A percentile compares a stretch with the other conserved stretches of the same genome.
Evolutionary conservation across 2,888 invertebrate species (phyloP).

Genomic region (Molanna angustata): DNA sequence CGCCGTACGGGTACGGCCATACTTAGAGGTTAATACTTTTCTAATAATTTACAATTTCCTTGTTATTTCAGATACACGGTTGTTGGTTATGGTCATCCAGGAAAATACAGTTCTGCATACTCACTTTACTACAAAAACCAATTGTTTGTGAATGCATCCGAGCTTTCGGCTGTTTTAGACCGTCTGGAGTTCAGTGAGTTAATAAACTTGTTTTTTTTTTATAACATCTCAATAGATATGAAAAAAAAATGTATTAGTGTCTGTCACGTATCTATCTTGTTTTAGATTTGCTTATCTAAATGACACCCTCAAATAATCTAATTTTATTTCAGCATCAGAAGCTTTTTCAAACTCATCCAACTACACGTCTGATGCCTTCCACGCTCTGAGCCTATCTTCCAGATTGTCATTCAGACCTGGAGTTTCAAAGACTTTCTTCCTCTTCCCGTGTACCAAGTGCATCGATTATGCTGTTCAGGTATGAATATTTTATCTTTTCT

Average conservation of each 20-base stretch:
- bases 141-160: slow-evolving; percentile 63
- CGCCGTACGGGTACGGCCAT: too few species aligned
- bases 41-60: too few species aligned
- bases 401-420: slow-evolving; percentile 76
- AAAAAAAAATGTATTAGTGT: not conserved
- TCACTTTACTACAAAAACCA: slow-evolving; percentile 70
- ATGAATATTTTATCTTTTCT: not conserved
- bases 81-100: slow-evolving; percentile 78
- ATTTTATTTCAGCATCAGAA: slow-evolving; percentile 8
- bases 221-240: too few species aligned
- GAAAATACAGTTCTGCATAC: slow-evolving; percentile 67
- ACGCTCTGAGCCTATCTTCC: slow-evolving; percentile 71
- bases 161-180: slow-evolving; percentile 65
- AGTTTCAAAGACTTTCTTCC: slow-evolving; percentile 76
- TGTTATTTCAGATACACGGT: slow-evolving; percentile 70
- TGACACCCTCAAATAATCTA: too few species aligned
- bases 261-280: not conserved
- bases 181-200: slow-evolving; percentile 63
- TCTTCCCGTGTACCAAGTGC: slow-evolving; percentile 79
- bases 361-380: slow-evolving; percentile 63
- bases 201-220: not conserved
- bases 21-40: too few species aligned
- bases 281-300: not conserved
- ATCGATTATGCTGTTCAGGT: slow-evolving; percentile 34
- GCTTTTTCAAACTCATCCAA: slow-evolving; percentile 36